Evolutionary conservation across 2,797 vertebrate species (phyloP), one percentile per base, ranked within the genome.

Genomic region (Anomalospiza imberbis): DNA sequence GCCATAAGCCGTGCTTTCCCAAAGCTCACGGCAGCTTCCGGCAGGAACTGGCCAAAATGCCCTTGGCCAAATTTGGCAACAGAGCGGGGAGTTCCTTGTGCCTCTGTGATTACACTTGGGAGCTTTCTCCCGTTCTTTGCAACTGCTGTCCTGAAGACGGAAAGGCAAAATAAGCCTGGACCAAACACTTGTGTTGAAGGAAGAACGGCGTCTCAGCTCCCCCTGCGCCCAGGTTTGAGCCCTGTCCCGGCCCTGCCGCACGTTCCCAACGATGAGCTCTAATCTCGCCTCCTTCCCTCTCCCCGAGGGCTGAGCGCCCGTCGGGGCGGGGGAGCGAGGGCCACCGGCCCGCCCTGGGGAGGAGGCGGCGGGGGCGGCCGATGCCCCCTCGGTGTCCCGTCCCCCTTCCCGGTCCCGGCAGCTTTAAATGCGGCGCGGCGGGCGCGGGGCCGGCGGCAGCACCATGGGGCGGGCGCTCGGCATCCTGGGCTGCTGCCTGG

Each of bases 211-310:
- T 28, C 10, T n/a, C 19, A 4, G 0, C 17, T 22, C 6, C 26
- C 10, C 10, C 9, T 0, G 31, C 20, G 4, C 20, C 10, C 38
- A 4, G 16, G 6, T 24, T 7, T 5, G 45, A 50, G 3, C n/a
- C 9, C 28, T 3, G 17, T 2, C 20, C 34, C 0, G 18, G 1
- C 48, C 34, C 6, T 7, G 31, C 42, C 15, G 5, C 55, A 7
- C 10, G 2, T 3, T 21, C n/a, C 53, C 48, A 2, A 1, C 1
- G 5, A 7, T 4, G 1, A 6, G 5, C 47, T n/a, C n/a, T 7
- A 6, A 24, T 16, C 42, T 21, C 10, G 2, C 22, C 34, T 34
- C 29, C 3, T 3, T 15, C 50, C 32, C 7, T 31, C 18, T 24
- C 20, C 13, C 6, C 21, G 15, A 18, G 1, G 9, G 20, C 45